Base-by-base conservation (phyloP, 2,113 vertebrate genomes). In the Toxostoma redivivum region DNA sequence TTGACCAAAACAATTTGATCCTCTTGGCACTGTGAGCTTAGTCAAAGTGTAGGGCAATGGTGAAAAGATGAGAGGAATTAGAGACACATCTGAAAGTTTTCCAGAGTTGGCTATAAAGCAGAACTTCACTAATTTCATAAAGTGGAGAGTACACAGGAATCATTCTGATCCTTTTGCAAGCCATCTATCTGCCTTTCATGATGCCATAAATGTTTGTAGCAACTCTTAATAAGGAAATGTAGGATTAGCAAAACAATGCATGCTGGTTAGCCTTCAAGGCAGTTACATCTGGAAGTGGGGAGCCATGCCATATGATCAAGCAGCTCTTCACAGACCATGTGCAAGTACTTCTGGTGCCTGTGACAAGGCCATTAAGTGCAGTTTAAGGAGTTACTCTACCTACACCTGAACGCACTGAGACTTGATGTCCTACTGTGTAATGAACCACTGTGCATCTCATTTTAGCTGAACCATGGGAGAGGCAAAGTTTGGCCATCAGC, bases 151-250 rank as follows among this genome's bases (percentile, higher is more conserved):
- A 86, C 51, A 81, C 21, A 42, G 77, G 77, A 83, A 86, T 86
- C 38, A 27, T 88, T 74, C n/a, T 60, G 72, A 60, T 86, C 47
- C 16, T 93, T 83, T 84, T 86, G 82, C 77, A 88, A 92, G 57
- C 72, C 69, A 42, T 94, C 72, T 88, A 92, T 94, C 94, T 88
- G 76, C 56, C 82, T 95, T 96, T 96, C 93, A 95, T 76, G 88
- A 93, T 88, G 86, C 67, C 90, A 86, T 96, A 96, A 92, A 95
- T 88, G 38, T 73, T 67, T 83, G 88, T 92, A 71, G 57, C 86
- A 56, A 28, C 35, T 93, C 67, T 96, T 95, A 92, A 96, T 95
- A 92, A 92, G 88, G 93, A 96, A 97, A 93, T 90, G 92, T 95
- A 93, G 71, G 88, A 88, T 93, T 95, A 94, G 67, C 10, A 12